Evolutionary conservation across 35 echinoderm and acorn worm species (phyloP), one percentile per base, ranked within the genome.

Genomic region (Chiridota heheva): DNA sequence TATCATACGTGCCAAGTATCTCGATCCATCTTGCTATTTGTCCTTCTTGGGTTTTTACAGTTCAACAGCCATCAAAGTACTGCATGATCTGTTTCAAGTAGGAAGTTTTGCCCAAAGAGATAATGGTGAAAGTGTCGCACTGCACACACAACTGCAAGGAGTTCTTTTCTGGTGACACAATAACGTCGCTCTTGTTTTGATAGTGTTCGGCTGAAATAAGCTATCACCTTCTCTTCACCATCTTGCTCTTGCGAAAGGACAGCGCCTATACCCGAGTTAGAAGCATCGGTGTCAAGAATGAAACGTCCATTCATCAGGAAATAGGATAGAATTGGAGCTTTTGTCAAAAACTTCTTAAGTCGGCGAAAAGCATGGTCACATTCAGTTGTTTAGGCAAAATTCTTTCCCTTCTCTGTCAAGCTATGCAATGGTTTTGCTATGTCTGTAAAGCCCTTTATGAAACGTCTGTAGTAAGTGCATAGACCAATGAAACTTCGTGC

Each of bases 401-500:
- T 12, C 4, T 15, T 30, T 36, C 49, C 49, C 47, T 55, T 56
- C 26, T 83, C 67, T 4, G 87, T 89, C 0, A 83, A 59, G 18
- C 56, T 40, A 63, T 83, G 69, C 7, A 83, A 57, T 13, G 78
- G 78, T 44, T 70, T 82, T 4, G 86, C 49, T 38, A 84, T 61
- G 5, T 56, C 49, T 0, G 82, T 51, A 73, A 74, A 85, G 5
- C 48, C 69, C 13, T 59, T 49, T 20, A 89, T 74, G 42, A 89
- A 89, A 10, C 77, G 60, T 43, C 86, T 48, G 41, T 89, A 89
- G 79, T 89, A 89, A 35, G 49, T 37, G 15, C 62, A 45, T 5
- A 82, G 63, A 12, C 86, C 86, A 15, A 82, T 37, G 63, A 88
- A 88, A 58, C 86, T 81, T 44, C 86, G 60, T 34, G 82, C 76